Base-by-base conservation (phyloP, 92 coral and sea anemone genomes). In the Epizoanthus rinbou region DNA sequence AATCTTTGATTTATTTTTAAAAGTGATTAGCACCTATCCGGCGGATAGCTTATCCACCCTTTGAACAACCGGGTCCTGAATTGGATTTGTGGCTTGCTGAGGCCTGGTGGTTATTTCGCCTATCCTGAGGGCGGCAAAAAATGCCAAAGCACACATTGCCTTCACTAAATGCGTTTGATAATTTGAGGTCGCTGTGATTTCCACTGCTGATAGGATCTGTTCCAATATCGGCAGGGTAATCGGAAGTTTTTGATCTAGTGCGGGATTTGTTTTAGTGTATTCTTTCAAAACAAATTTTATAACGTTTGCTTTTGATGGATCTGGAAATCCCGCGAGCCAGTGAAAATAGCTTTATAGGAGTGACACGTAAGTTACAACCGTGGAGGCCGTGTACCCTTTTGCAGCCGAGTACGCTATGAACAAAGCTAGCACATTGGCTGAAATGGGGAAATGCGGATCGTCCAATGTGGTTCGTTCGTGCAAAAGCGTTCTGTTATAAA, bases 91-190 rank as follows among this genome's bases (percentile, higher is more conserved):
- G 24, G 45, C 65, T 41, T 76, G 84, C 6, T 62, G 50, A 0
- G 76, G 85, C 70, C 64, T 64, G 35, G 22, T 64, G 25, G 89
- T 80, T 28, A 86, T 86, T 60, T 86, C 89, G 19, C 89, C 82
- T 5, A 80, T 69, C 80, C 89, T 16, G 18, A 87, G 74, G 53
- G 69, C 81, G 28, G 60, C 86, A 69, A 47, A 86, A 31, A 81
- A 86, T 16, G 89, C 86, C 22, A 64, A 22, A 57, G 83, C 41
- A 50, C 82, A 81, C 79, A 86, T 73, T 28, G 86, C 89, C 22
- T 76, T 59, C 76, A 74, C 19, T 66, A 86, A 19, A 21, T 23
- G 11, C 47, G 39, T 63, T 41, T 68, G 67, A 41, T 80, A 81
- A 2, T 56, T 43, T 17, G 74, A 50, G 7, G 71, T 24, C 1